Evolutionary conservation across 2,797 vertebrate genomes (phyloP).

Genomic region (Gila robusta): DNA sequence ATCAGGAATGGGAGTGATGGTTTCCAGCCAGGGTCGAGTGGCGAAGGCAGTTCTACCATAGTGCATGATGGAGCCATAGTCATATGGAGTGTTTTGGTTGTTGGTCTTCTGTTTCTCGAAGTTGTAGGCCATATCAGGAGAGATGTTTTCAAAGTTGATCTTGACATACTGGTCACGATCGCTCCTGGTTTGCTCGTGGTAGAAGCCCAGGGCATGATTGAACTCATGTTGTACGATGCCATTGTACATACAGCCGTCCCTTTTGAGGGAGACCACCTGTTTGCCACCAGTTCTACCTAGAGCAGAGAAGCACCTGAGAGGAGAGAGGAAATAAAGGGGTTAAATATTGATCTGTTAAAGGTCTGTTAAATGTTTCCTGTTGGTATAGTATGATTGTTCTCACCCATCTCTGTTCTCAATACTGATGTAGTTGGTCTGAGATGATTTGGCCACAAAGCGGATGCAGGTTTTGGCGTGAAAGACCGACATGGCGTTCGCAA

Average conservation of each 20-base stretch:
- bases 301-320: conserved; percentile 76
- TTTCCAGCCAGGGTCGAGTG: conserved; percentile 32
- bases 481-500: conserved; percentile 38
- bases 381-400: not conserved
- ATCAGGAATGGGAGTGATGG: conserved; percentile 63
- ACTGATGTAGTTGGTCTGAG: conserved; percentile 59
- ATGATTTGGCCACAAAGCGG: conserved; percentile 50
- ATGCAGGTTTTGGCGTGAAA: conserved; percentile 59
- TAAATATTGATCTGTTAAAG: not conserved
- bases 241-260: conserved; percentile 67
- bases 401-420: conserved; percentile 58
- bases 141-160: conserved; percentile 76
- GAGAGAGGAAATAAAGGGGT: not conserved
- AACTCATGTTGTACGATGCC: conserved; percentile 75
- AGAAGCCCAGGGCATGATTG: conserved; percentile 75
- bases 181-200: conserved; percentile 78
- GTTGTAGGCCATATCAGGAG: conserved; percentile 60
- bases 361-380: not conserved
- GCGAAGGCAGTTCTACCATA: conserved; percentile 68
- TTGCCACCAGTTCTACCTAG: conserved; percentile 73
- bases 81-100: conserved; percentile 72
- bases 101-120: conserved; percentile 72
- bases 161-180: conserved; percentile 75
- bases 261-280: conserved; percentile 75
- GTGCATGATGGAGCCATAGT: conserved; percentile 80